Conservation (phyloP, 2,113 vertebrate species). For the Scatophagus argus region DNA sequence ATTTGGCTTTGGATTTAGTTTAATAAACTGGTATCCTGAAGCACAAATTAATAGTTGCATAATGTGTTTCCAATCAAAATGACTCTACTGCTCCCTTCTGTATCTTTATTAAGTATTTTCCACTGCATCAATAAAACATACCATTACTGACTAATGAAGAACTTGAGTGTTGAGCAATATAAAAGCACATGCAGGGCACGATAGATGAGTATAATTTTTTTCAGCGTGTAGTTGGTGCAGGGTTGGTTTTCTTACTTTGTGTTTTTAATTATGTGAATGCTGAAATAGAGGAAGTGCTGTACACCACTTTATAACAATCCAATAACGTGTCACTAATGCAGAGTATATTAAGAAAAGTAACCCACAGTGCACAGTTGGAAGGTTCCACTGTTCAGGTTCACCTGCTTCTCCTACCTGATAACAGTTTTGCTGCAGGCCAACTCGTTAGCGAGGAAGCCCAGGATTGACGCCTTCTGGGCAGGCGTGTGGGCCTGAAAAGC, state of each 20-base stretch:
- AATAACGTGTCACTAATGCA: background rate
- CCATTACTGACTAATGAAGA: conserved; percentile 34
- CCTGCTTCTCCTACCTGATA: conserved; percentile 87
- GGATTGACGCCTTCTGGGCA: conserved; percentile 92
- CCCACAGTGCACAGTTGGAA: background rate
- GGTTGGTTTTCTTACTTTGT: conserved; percentile 3
- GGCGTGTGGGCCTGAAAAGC: conserved; percentile 97
- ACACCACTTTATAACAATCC: background rate
- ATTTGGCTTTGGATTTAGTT: no score
- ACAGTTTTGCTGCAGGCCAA: conserved; percentile 96
- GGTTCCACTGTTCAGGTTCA: no score
- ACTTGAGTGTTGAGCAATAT: conserved; percentile 29
- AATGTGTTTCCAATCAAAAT: conserved; percentile 51
- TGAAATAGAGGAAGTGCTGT: background rate
- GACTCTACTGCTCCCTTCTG: conserved; percentile 31
- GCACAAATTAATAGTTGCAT: conserved; percentile 48
- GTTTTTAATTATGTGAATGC: conserved; percentile 10
- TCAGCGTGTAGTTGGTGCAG: conserved; percentile 1
- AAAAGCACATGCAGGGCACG: background rate
- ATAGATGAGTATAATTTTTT: conserved; percentile 8
- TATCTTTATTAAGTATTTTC: conserved; percentile 50
- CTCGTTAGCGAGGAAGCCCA: conserved; percentile 96
- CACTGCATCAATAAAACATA: conserved; percentile 59
- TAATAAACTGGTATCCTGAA: conserved; percentile 29
- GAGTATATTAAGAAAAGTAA: background rate